Evolutionary conservation across 1,140 invertebrate species (phyloP).

Genomic region (Drosophila tristis): DNA sequence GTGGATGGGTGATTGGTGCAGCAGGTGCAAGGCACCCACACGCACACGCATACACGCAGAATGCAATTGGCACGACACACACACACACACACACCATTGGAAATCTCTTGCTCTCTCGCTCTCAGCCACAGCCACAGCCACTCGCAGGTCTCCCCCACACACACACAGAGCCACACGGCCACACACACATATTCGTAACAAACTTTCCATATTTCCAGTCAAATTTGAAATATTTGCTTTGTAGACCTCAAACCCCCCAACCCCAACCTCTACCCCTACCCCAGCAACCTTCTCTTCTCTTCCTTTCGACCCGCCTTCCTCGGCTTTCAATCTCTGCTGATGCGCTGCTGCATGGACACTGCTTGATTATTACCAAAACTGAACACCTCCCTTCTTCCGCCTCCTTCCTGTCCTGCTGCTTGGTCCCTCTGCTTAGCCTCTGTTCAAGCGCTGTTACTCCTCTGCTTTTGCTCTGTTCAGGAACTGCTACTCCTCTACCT

Average conservation of each 20-base stretch:
- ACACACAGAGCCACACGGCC: constrained; percentile 32
- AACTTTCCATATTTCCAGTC: constrained; percentile 58
- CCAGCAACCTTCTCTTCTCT: background rate
- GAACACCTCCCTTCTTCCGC: too few relatives aligned
- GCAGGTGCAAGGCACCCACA: constrained; percentile 43
- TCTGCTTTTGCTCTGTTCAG: too few relatives aligned
- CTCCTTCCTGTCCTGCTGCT: too few relatives aligned
- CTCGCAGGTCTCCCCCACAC: constrained; percentile 10
- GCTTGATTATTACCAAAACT: too few relatives aligned
- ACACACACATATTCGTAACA: too few relatives aligned
- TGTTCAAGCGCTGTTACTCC: too few relatives aligned
- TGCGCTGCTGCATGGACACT: background rate
- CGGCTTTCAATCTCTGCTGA: constrained; percentile 6
- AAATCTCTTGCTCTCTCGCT: background rate
- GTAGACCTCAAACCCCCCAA: background rate
- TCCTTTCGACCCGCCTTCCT: background rate
- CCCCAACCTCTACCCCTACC: too few relatives aligned
- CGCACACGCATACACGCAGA: constrained; percentile 22
- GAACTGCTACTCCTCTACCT: too few relatives aligned
- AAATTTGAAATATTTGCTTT: constrained; percentile 68
- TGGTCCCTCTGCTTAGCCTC: too few relatives aligned
- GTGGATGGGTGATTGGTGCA: constrained; percentile 17
- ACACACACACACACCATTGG: constrained; percentile 5
- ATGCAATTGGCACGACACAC: constrained; percentile 40
- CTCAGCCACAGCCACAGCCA: too few relatives aligned